Evolutionary conservation across 2,797 vertebrate species (phyloP).

Genomic region (Pseudocheirus occidentalis): DNA sequence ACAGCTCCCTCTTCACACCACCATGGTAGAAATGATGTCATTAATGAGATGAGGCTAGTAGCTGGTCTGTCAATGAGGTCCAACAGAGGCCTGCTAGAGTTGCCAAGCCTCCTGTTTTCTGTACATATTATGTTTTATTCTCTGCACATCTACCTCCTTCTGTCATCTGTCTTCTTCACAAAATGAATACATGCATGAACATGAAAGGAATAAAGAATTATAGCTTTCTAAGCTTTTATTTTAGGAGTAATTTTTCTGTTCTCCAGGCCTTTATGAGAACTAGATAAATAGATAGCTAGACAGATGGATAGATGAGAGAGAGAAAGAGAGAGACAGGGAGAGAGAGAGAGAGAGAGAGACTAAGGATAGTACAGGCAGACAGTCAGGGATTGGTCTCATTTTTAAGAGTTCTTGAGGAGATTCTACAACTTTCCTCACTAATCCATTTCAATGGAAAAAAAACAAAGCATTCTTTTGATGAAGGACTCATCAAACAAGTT

Average conservation of each 20-base stretch:
- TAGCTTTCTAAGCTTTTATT: not conserved
- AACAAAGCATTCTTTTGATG: not conserved
- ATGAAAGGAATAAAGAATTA: not conserved
- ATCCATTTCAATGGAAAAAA: not conserved
- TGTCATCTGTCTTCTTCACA: not conserved
- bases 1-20: constrained; percentile 16
- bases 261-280: not conserved
- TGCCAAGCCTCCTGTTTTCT: not conserved
- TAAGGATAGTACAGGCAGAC: not conserved
- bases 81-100: not conserved
- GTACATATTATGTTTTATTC: constrained; percentile 30
- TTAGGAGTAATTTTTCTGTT: not conserved
- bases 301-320: not conserved
- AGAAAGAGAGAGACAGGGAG: not conserved
- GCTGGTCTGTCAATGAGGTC: constrained; percentile 4
- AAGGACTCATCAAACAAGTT: not conserved
- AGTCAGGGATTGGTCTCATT: not conserved
- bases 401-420: not conserved
- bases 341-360: not conserved
- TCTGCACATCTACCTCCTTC: not conserved
- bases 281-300: not conserved
- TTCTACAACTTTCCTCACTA: not conserved
- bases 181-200: not conserved
- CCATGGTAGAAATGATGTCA: constrained; percentile 15
- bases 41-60: not conserved